A percentile compares a stretch with the other conserved stretches of the same genome.
Conservation (phyloP, 2,113 vertebrate species). For the Ceyx margarethae region DNA sequence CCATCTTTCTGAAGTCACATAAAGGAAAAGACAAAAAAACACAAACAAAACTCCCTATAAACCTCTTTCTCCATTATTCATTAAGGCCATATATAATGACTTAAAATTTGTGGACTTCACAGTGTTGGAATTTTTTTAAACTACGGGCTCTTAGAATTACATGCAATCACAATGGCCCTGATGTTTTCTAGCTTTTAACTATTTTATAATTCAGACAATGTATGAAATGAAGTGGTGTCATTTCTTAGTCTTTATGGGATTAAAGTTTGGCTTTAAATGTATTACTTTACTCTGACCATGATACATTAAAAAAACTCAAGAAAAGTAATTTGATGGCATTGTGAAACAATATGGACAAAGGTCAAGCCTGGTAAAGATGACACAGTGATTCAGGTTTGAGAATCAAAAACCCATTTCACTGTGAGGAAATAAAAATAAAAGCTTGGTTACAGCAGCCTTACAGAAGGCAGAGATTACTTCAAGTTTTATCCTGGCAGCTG, state of each 20-base stretch:
- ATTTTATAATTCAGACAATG: neutral
- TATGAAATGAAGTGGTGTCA: neutral
- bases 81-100: neutral
- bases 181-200: neutral
- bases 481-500: conserved; percentile 13
- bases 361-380: neutral
- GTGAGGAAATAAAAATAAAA: conserved; percentile 7
- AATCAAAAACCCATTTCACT: neutral
- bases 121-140: neutral
- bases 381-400: neutral
- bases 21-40: conserved; percentile 39
- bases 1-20: conserved; percentile 44
- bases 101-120: neutral
- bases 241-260: neutral
- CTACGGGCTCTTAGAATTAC: neutral
- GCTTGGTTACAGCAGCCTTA: neutral
- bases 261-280: neutral
- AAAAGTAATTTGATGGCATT: neutral
- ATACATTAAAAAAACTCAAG: neutral
- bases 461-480: neutral
- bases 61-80: conserved; percentile 44
- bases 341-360: neutral
- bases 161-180: neutral
- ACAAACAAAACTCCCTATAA: conserved; percentile 47
- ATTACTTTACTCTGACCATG: neutral